Base-by-base conservation (phyloP, 2,797 vertebrate genomes). In the Setipinna tenuifilis region DNA sequence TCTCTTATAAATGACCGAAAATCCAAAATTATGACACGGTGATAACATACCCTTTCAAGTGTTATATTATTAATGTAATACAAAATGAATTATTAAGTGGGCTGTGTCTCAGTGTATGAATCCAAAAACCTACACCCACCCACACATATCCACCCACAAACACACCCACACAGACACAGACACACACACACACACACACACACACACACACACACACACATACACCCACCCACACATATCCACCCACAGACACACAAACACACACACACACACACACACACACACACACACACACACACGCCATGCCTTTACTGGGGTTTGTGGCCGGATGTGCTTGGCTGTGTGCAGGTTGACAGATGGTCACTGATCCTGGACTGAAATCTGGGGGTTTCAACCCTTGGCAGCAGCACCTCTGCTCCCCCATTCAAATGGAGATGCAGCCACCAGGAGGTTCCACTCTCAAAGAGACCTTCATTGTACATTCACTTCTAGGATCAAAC, bases 331-430 rank as follows among this genome's bases (percentile, higher is more conserved):
- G 35, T 44, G 31, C 31, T 31, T 78, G 71, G 71, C 35, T 78
- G 71, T 41, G 31, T 91, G 91, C n/a, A 35, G 81, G 81, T 68
- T 41, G 82, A 90, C 93, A 94, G 94, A 94, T 94, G 94, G 93
- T 78, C 90, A 86, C 91, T 94, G 89, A 93, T 92, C 92, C 89
- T 31, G 90, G 88, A 25, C 50, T 35, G 1, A 58, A 44, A 57
- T 54, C 62, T 57, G 62, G 62, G 44, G 82, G 91, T 87, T 85
- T 78, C 7, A 6, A 75, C 71, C 71, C 71, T 78, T 78, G 71
- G 71, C 71, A 78, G 17, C 35, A 17, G 17, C 1, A 44, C 71
- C 71, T 78, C 31, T 86, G 59, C 61, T 71, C 88, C 78, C 85
- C 82, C 86, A 92, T 91, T 92, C 91, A 93, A 92, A 92, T 57